phyloP scores from a whole-genome alignment of 2,797 vertebrate genomes.

The Petrocephalus schoutedeni region DNA sequence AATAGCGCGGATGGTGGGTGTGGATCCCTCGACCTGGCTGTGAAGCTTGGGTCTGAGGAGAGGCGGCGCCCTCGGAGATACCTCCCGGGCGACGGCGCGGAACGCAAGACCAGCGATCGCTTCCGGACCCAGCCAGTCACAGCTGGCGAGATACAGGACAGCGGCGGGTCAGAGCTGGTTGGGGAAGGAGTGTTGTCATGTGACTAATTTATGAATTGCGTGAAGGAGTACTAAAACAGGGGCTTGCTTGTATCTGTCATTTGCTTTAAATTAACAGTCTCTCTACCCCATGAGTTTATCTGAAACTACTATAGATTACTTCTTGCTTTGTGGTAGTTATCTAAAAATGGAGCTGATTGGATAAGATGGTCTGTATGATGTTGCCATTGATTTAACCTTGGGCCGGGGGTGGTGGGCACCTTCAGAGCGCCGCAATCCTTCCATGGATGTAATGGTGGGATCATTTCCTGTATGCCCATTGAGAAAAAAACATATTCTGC shows the following conservation, averaged over 20 bases:
- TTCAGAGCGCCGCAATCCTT: not conserved
- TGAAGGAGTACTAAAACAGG: not conserved
- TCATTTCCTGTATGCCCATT: not conserved
- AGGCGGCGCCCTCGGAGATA: constrained; percentile 56
- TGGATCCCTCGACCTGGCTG: constrained; percentile 52
- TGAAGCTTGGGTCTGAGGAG: constrained; percentile 48
- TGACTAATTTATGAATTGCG: not conserved
- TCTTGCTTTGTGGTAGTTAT: not conserved
- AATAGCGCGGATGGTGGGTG: constrained; percentile 44
- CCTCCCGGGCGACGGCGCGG: constrained; percentile 43
- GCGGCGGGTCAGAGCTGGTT: constrained; percentile 51
- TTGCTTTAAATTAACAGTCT: not conserved
- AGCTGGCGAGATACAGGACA: constrained; percentile 65
- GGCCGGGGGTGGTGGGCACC: not conserved
- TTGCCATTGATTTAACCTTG: not conserved
- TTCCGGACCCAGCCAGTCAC: constrained; percentile 73
- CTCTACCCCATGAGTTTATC: not conserved
- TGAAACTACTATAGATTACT: not conserved
- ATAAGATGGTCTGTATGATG: not conserved
- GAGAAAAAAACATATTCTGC: not conserved
- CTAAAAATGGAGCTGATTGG: not conserved
- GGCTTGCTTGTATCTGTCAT: not conserved
- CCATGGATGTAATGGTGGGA: not conserved
- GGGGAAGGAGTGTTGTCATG: not conserved
- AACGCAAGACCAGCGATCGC: constrained; percentile 61